A percentile compares a stretch with the other conserved stretches of the same genome.
phyloP scores from a whole-genome alignment of 2,797 vertebrate genomes.

The Columba guinea region DNA sequence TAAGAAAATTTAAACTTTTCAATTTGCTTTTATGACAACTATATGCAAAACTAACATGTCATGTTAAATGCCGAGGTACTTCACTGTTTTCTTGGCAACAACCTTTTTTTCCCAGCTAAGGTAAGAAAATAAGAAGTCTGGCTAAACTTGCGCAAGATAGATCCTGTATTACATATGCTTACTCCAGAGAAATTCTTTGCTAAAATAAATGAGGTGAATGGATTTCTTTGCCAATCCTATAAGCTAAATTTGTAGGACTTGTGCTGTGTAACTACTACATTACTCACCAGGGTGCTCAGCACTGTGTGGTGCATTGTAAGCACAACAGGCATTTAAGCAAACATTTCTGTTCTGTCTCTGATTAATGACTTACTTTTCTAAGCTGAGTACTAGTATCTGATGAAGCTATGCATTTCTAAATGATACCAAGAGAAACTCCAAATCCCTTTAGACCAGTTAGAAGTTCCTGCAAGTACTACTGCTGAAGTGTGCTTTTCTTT shows the following conservation, averaged over 20 bases:
- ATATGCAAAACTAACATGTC: not conserved
- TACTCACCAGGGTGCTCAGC: accelerated
- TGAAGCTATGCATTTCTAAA: not conserved
- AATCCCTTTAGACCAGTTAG: not conserved
- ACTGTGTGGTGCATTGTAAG: not conserved
- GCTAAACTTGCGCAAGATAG: not conserved
- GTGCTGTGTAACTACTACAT: not conserved
- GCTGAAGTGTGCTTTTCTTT: not conserved
- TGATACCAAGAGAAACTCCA: not conserved
- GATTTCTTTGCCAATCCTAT: not conserved
- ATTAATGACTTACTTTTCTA: not conserved
- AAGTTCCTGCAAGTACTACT: not conserved
- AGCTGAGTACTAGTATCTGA: not conserved
- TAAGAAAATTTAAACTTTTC: not conserved
- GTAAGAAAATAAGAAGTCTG: not conserved
- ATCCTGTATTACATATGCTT: not conserved
- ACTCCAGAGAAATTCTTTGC: not conserved
- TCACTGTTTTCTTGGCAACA: not conserved
- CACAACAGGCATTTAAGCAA: not conserved
- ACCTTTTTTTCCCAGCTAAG: not conserved
- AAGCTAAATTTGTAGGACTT: not conserved
- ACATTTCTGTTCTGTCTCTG: not conserved
- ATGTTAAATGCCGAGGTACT: not conserved
- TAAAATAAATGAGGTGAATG: not conserved
- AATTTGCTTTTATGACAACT: not conserved